These are phyloP conservation scores for Cardiocondyla obscurior DNA, from an alignment of 1,140 invertebrate genomes.

Conservation along the genomic window DNA sequence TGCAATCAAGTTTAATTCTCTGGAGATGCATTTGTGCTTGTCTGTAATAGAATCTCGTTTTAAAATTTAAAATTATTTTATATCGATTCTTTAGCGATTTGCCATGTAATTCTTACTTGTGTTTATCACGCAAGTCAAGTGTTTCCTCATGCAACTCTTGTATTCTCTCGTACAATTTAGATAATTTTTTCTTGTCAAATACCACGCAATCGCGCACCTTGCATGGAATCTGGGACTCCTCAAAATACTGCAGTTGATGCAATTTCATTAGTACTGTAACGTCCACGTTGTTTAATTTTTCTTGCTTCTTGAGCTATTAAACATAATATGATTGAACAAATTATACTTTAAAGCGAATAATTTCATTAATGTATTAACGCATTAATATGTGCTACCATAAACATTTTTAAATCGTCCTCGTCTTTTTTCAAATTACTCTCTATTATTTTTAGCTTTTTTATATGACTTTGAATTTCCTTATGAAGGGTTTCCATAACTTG, in stretches of 20 bases:
- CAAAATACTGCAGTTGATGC: constrained; percentile 87
- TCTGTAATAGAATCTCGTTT: constrained; percentile 61
- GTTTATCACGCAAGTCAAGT: constrained; percentile 84
- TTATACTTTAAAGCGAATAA: neutral
- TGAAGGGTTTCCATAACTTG: constrained; percentile 80
- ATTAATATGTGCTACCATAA: constrained; percentile 75
- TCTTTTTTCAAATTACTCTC: constrained; percentile 71
- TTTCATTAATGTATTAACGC: neutral
- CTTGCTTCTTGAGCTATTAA: constrained; percentile 87
- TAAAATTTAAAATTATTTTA: neutral
- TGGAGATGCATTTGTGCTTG: constrained; percentile 84
- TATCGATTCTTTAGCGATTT: neutral
- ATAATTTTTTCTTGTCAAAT: constrained; percentile 86
- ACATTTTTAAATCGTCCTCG: constrained; percentile 77
- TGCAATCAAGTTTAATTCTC: constrained; percentile 85
- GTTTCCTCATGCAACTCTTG: constrained; percentile 88
- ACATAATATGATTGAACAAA: constrained; percentile 42
- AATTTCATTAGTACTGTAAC: constrained; percentile 87
- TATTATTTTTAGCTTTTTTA: constrained; percentile 74
- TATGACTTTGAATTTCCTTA: constrained; percentile 79
- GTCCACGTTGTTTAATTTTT: constrained; percentile 88
- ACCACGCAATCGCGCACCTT: constrained; percentile 86
- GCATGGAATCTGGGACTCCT: constrained; percentile 80
- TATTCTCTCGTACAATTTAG: constrained; percentile 86
- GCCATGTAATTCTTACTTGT: constrained; percentile 76